Conservation (phyloP, 2,797 vertebrate genomes). For the Pseudotriccus pelzelni region DNA sequence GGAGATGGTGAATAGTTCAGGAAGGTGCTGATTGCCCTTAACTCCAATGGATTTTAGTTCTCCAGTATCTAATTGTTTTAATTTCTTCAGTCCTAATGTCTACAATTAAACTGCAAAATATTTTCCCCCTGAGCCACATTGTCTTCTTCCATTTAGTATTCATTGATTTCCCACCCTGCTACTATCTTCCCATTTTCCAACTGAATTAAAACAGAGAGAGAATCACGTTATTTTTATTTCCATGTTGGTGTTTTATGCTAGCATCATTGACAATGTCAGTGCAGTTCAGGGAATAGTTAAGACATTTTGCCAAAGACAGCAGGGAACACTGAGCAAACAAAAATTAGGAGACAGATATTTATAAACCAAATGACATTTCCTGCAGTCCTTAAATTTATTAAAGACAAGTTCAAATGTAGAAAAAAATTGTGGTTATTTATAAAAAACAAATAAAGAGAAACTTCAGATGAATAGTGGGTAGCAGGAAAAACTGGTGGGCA, state of each 20-base stretch:
- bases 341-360: neutral
- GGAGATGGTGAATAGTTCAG: neutral
- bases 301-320: conserved; percentile 9
- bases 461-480: neutral
- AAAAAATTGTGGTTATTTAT: neutral
- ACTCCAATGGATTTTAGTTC: neutral
- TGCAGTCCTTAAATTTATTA: neutral
- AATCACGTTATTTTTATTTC: conserved; percentile 40
- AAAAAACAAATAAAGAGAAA: neutral
- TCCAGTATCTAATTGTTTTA: neutral
- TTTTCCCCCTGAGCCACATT: neutral
- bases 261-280: neutral
- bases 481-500: neutral
- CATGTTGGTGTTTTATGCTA: neutral
- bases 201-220: neutral
- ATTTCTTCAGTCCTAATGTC: neutral
- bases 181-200: neutral
- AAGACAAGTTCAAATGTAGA: neutral
- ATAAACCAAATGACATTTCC: neutral
- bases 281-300: neutral
- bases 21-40: neutral
- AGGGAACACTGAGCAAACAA: neutral
- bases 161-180: conserved; percentile 16
- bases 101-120: conserved; percentile 28
- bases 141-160: neutral